phyloP scores from a whole-genome alignment of 2,797 vertebrate species.

The Mallotus villosus region DNA sequence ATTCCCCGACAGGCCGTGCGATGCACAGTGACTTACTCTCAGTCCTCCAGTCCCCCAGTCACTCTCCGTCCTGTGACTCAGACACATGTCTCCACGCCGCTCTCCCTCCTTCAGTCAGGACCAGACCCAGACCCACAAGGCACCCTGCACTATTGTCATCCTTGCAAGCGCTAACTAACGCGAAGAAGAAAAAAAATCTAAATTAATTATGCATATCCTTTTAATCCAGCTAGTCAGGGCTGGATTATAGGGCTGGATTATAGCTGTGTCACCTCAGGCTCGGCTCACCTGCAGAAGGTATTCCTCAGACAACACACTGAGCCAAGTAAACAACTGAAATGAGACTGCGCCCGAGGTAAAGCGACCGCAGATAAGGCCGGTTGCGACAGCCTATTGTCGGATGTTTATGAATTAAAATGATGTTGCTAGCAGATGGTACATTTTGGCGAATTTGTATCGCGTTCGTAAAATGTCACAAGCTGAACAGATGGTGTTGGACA shows the following conservation, averaged over 20 bases:
- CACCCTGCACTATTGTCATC: background rate
- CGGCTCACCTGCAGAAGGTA: background rate
- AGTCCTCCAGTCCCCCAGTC: conserved; percentile 13
- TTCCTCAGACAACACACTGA: background rate
- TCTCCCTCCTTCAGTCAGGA: background rate
- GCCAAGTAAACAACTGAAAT: background rate
- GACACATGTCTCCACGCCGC: background rate
- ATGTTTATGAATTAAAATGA: conserved; percentile 33
- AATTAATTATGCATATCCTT: background rate
- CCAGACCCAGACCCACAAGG: background rate
- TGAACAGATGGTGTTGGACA: conserved; percentile 59
- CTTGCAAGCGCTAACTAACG: background rate
- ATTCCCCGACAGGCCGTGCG: conserved; percentile 35
- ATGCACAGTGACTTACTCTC: conserved; percentile 13
- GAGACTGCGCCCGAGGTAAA: background rate
- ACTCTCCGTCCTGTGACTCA: conserved; percentile 7
- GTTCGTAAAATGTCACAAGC: conserved; percentile 56
- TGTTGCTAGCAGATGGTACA: conserved; percentile 46
- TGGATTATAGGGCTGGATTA: background rate
- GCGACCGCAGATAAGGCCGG: background rate
- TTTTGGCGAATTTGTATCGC: conserved; percentile 33
- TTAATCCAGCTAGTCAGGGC: background rate
- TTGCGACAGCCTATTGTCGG: background rate
- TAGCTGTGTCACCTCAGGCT: background rate
- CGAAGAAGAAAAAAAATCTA: conserved; percentile 9